Base-by-base conservation (phyloP, 2,797 vertebrate species). In the Ptychobarbus kaznakovi region DNA sequence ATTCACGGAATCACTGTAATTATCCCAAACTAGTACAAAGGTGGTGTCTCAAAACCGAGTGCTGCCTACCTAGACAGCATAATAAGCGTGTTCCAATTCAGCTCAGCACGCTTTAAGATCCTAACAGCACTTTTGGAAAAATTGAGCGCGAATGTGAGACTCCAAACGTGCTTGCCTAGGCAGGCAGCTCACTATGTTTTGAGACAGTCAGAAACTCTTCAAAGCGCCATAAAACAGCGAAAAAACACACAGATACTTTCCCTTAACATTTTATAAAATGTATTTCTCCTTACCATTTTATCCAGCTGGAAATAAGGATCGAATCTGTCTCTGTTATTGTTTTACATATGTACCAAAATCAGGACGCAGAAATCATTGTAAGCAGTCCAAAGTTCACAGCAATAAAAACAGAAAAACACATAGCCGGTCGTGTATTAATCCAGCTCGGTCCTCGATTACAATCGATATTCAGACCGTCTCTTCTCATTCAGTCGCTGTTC, bases 211-310 rank as follows among this genome's bases (percentile, higher is more conserved):
- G 32, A 46, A 78, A 44, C 73, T 42, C 15, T 10, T 18, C 61
- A 28, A 40, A 74, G 42, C 28, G 7, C 22, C 46, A 68, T 53
- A 68, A 68, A 58, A 32, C 46, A 22, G 10, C 9, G 1, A 44
- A 46, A 18, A 11, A 15, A 68, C 42, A 32, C 18, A 77, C n/a
- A 80, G 6, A 18, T 16, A 35, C 1, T 38, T 74, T 46, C 0
- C n/a, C 15, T 32, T 11, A 38, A 25, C 3, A 38, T 53, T 12
- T 12, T 7, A 65, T 35, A 84, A 53, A 20, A 18, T 16, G 53
- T 28, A 1, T 13, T 35, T 79, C 18, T 28, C 8, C 74, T 85
- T 80, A 85, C 84, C 84, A 85, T 85, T 81, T 68, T 85, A 16
- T 85, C 22, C 77, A 65, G 32, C 42, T 22, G 56, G 1, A 1